Conservation (phyloP, 2,888 invertebrate genomes). For the Criorhina ranunculi region DNA sequence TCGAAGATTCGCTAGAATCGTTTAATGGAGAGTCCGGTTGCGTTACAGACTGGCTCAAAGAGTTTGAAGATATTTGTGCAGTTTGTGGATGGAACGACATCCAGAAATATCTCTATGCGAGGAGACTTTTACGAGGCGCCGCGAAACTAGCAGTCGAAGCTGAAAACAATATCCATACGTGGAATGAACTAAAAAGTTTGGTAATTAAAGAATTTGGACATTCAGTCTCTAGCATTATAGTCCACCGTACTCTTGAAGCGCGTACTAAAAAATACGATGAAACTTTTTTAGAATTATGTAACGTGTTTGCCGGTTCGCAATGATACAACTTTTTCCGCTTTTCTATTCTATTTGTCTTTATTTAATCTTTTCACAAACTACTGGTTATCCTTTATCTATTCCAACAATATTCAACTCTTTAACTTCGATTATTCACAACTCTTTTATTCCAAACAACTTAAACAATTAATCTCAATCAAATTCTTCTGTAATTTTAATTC, state of each 20-base stretch:
- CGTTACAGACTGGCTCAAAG: conserved; percentile 4
- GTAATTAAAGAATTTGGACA: conserved; percentile 11
- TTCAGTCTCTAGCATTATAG: conserved; percentile 4
- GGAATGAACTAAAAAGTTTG: background rate
- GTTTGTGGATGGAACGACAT: too few relatives aligned
- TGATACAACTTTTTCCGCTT: too few relatives aligned
- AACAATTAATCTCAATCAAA: too few relatives aligned
- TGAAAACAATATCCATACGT: conserved; percentile 1
- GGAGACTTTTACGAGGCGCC: conserved; percentile 10
- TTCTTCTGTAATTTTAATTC: too few relatives aligned
- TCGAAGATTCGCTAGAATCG: conserved; percentile 10
- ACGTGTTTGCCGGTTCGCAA: too few relatives aligned
- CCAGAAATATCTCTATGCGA: conserved; percentile 7
- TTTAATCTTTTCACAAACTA: too few relatives aligned
- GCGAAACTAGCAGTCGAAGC: conserved; percentile 10
- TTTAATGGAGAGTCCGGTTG: conserved; percentile 15
- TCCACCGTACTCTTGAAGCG: too few relatives aligned
- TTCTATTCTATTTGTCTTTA: too few relatives aligned
- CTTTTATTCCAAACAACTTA: too few relatives aligned
- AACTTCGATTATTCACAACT: too few relatives aligned
- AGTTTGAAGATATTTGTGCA: conserved; percentile 7
- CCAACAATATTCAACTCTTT: too few relatives aligned
- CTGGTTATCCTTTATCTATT: too few relatives aligned
- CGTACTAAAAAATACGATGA: conserved; percentile 1
- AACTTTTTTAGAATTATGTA: conserved; percentile 10